Conservation (phyloP, 1,140 invertebrate species). For the Muscidifurax raptorellus region DNA sequence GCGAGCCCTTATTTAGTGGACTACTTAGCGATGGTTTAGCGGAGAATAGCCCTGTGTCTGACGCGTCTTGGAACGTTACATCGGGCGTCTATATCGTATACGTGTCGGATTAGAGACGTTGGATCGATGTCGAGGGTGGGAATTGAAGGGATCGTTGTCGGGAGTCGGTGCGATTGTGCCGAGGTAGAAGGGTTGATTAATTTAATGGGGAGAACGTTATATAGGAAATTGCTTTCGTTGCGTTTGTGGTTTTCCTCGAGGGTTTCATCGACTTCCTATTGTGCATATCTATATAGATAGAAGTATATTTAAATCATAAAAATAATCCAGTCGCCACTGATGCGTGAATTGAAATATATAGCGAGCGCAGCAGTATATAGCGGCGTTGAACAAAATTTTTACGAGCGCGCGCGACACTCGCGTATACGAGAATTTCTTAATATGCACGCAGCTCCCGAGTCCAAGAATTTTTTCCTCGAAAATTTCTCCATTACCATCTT, state of each 20-base stretch:
- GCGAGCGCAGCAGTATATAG: neutral
- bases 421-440: constrained; percentile 21
- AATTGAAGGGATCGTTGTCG: neutral
- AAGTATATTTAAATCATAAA: neutral
- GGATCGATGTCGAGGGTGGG: neutral
- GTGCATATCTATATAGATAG: neutral
- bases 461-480: constrained; percentile 33
- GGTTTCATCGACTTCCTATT: neutral
- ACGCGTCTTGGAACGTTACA: neutral
- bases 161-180: neutral
- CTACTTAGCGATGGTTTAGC: constrained; percentile 11
- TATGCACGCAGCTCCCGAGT: constrained; percentile 2
- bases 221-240: neutral
- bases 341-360: too few species aligned
- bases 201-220: neutral
- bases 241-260: neutral
- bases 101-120: constrained; percentile 11
- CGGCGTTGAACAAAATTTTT: neutral
- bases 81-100: neutral
- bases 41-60: neutral
- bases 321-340: neutral
- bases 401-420: neutral
- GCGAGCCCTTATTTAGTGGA: constrained; percentile 28
- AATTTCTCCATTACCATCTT: constrained; percentile 42
- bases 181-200: neutral